Base-by-base conservation (phyloP, 2,888 invertebrate species). In the Creontiades dilutus region DNA sequence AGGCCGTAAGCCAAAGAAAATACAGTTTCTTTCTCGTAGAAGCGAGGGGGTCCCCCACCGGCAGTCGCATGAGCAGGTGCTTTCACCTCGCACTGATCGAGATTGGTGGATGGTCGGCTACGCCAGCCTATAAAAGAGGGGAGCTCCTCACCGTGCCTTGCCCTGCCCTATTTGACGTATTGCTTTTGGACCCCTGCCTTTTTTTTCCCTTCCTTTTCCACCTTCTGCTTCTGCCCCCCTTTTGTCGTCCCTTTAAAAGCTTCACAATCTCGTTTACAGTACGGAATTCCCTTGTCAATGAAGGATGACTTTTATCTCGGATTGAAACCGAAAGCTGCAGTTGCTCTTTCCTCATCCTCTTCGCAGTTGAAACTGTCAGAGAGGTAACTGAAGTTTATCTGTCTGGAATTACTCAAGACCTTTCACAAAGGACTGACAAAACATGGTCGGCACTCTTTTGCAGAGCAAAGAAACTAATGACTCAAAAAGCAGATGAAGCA, bases 1-100 rank as follows among this genome's bases (percentile, higher is more conserved):
- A 68, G 27, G 68, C 23, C 5, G 68, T 23, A 68, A 68, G 27
- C 23, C 23, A 23, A 68, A 23, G 68, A 19, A 68, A 68, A 68
- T 12, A 68, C 9, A 68, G 68, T 78, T 78, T 78, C 78, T 78
- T 78, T 78, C 78, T n/a, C 47, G 37, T 47, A 14, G 78, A 47
- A 78, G 78, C 46, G 16, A 11, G 7, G 37, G 46, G 78, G 46
- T 37, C 78, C 78, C 37, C 78, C 78, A n/a, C 68, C 68, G 23
- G 68, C 27, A 23, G 68, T 68, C 68, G 16, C 78, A 78, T 16
- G 78, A 78, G 78, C 78, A 78, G 78, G 78, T 78, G 78, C 78
- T 78, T 78, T 78, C 78, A 78, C 78, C 78, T 78, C 78, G 47
- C 78, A 47, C 46, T 19, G 37, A 78, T 78, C 78, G 78, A 78